These are phyloP conservation scores for Mizuhopecten yessoensis DNA, from an alignment of 1,140 invertebrate species.

Conservation along the genomic window DNA sequence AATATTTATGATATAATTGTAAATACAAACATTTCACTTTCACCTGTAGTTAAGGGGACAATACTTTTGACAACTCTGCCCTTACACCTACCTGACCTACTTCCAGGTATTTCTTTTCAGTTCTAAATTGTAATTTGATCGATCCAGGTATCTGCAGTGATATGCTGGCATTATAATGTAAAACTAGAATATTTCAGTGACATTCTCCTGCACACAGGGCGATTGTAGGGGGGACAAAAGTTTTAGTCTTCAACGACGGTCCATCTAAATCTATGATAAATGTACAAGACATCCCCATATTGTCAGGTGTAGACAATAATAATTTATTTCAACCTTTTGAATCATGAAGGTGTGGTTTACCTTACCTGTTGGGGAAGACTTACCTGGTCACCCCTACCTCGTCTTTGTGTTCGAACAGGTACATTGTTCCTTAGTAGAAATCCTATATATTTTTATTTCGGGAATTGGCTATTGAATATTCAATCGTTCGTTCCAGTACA, in stretches of 20 bases:
- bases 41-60: no score
- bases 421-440: background rate
- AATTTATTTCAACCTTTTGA: background rate
- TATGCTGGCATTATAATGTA: background rate
- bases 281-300: background rate
- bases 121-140: background rate
- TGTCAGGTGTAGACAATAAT: background rate
- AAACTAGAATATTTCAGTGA: background rate
- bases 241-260: background rate
- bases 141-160: background rate
- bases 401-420: background rate
- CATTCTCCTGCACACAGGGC: background rate
- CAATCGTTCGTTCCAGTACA: background rate
- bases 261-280: conserved; percentile 6
- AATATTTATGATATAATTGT: no score
- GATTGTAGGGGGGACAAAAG: background rate
- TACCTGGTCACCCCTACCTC: background rate
- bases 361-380: background rate
- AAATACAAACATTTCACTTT: no score
- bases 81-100: background rate
- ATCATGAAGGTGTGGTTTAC: background rate
- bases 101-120: background rate
- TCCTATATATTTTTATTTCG: background rate
- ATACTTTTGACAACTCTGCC: background rate
- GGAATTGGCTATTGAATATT: background rate